Evolutionary conservation across 1,140 invertebrate species (phyloP), one percentile per base, ranked within the genome.

Genomic region (Drosophila teissieri): DNA sequence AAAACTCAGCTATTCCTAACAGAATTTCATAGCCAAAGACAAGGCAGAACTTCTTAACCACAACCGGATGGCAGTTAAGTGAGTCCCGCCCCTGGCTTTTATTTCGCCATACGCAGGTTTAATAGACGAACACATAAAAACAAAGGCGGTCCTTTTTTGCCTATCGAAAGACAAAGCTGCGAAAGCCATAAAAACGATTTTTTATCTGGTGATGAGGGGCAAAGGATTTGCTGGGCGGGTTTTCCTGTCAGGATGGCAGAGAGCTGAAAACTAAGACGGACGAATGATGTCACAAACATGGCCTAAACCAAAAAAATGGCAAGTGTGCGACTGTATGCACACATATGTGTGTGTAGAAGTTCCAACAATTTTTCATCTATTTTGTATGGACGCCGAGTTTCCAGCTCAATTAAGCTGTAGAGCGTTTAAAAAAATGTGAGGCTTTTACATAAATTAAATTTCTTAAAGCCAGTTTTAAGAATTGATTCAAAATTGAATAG

Each of bases 161-260:
- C 63, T 78, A 82, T 88, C 83, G 82, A 86, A 76, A 68, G 61
- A 68, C 77, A 79, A 82, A 78, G 65, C 78, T 62, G 58, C 83
- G 51, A 72, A 78, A 64, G 39, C 70, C 75, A 79, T 83, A 83
- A 83, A 89, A 72, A 73, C 63, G 57, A 77, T 55, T 73, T 73
- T 46, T 27, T 40, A 24, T 48, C 27, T 37, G 53, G 19, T 11
- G 15, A 15, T 1, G 14, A 24, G 45, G 19, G 17, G 10, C 14
- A 64, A 75, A 70, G 54, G 69, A 54, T 73, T 73, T 51, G 34
- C 56, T n/a, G 40, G 44, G 22, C 49, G 24, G 8, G 8, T 44
- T 55, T 31, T 68, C 60, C 64, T 65, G 64, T 57, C 46, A 31
- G 54, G 40, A 57, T 55, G 65, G 62, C 73, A 67, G 65, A 68